Evolutionary conservation across 64 coral and sea anemone genomes (phyloP).

Genomic region (Stylophora pistillata): DNA sequence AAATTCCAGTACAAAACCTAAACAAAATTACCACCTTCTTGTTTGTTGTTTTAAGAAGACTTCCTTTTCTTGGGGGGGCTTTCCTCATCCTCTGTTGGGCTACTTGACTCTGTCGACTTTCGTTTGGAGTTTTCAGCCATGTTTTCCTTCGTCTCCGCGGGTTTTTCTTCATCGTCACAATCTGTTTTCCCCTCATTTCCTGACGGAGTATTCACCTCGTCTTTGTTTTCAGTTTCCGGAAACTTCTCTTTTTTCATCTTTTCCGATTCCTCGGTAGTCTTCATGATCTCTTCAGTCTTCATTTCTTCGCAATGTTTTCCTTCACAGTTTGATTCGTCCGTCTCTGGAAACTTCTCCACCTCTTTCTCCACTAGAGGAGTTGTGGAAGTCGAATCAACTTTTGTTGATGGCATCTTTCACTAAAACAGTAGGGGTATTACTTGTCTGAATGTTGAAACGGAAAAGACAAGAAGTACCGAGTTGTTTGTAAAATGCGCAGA

Average conservation of each 20-base stretch:
- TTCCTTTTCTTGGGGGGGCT: slow-evolving; percentile 42
- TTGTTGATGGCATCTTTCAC: slow-evolving; percentile 15
- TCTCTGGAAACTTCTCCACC: slow-evolving; percentile 20
- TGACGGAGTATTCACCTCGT: background rate
- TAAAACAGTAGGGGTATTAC: too few relatives aligned
- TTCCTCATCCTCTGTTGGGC: slow-evolving; percentile 1
- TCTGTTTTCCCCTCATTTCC: background rate
- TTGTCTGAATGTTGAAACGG: too few relatives aligned
- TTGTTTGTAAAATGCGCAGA: too few relatives aligned
- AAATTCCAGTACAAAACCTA: slow-evolving; percentile 15
- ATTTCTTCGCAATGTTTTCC: slow-evolving; percentile 5
- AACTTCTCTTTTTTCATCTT: slow-evolving; percentile 26
- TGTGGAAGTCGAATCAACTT: slow-evolving; percentile 15
- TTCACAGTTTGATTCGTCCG: background rate
- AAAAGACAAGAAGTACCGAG: background rate
- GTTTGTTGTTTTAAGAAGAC: background rate
- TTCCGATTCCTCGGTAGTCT: background rate
- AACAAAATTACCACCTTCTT: background rate
- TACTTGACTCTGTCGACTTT: slow-evolving; percentile 3
- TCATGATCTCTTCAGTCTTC: background rate
- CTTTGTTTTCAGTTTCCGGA: slow-evolving; percentile 11
- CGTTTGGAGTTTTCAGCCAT: slow-evolving; percentile 26
- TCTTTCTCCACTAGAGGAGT: slow-evolving; percentile 10
- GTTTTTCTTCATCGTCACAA: background rate
- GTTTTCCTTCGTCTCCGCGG: background rate